Evolutionary conservation across 2,888 invertebrate species (phyloP).

Genomic region (Luperina nickerlii): DNA sequence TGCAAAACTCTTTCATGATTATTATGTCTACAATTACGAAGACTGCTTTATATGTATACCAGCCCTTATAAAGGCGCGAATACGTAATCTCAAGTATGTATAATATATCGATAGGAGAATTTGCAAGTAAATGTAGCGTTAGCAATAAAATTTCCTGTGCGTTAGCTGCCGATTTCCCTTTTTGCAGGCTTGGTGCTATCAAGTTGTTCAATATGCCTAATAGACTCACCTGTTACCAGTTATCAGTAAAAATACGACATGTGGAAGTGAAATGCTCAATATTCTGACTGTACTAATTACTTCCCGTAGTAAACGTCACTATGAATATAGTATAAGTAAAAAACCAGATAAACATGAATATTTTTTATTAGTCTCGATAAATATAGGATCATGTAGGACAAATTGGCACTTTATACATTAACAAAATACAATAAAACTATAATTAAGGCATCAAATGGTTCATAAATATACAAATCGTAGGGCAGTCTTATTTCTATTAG

Average conservation of each 20-base stretch:
- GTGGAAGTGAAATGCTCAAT: constrained; percentile 55
- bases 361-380: constrained; percentile 60
- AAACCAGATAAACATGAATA: constrained; percentile 44
- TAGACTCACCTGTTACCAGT: constrained; percentile 38
- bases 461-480: constrained; percentile 46
- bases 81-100: constrained; percentile 33
- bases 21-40: constrained; percentile 17
- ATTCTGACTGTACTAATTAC: constrained; percentile 33
- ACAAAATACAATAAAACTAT: constrained; percentile 46
- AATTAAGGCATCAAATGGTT: constrained; percentile 58
- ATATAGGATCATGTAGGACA: constrained; percentile 50
- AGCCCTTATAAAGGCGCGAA: constrained; percentile 31
- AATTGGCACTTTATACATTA: constrained; percentile 55
- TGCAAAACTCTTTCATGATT: constrained; percentile 21
- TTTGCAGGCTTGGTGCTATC: constrained; percentile 56
- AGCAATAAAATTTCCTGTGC: constrained; percentile 55
- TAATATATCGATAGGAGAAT: constrained; percentile 35
- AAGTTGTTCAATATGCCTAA: constrained; percentile 47
- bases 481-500: constrained; percentile 67
- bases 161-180: constrained; percentile 68
- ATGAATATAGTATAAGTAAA: constrained; percentile 38
- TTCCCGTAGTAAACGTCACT: constrained; percentile 17
- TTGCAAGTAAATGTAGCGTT: constrained; percentile 63
- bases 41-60: constrained; percentile 27
- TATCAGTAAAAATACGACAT: constrained; percentile 51